phyloP scores from a whole-genome alignment of 2,113 vertebrate genomes.

The Calidris pygmaea region DNA sequence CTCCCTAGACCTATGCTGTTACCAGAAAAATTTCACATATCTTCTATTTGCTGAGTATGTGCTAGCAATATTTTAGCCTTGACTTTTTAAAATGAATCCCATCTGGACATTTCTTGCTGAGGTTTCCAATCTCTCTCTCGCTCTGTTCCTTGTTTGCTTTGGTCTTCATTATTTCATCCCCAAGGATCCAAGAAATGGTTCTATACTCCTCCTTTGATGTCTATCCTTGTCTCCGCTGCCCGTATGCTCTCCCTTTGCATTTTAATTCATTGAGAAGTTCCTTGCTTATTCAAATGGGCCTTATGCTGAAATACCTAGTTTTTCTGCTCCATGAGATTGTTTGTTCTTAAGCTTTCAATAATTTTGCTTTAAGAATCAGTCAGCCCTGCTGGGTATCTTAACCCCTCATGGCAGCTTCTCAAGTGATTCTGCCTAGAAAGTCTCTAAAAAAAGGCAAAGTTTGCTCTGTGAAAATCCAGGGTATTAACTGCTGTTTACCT shows the following conservation, averaged over 20 bases:
- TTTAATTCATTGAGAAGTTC: slow-evolving; percentile 23
- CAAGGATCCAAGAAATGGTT: slow-evolving; percentile 19
- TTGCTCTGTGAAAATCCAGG: background rate
- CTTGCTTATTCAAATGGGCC: background rate
- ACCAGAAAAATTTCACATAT: slow-evolving; percentile 20
- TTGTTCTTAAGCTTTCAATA: background rate
- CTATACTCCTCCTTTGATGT: slow-evolving; percentile 45
- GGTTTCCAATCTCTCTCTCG: slow-evolving; percentile 11
- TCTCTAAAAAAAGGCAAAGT: background rate
- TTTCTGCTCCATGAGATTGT: background rate
- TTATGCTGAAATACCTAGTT: background rate
- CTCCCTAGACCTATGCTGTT: background rate
- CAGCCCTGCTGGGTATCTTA: background rate
- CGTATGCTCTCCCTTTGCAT: background rate
- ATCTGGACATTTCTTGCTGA: slow-evolving; percentile 62
- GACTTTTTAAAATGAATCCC: slow-evolving; percentile 57
- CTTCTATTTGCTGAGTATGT: slow-evolving; percentile 42
- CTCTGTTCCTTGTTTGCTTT: slow-evolving; percentile 52
- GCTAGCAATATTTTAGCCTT: slow-evolving; percentile 50
- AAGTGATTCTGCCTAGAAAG: background rate
- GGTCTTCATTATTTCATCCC: slow-evolving; percentile 64
- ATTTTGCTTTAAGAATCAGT: background rate
- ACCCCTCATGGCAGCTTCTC: background rate
- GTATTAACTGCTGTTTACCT: background rate
- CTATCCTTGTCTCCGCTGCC: slow-evolving; percentile 17